Conservation (phyloP, 2,797 vertebrate genomes). For the Sebastes flavidus region DNA sequence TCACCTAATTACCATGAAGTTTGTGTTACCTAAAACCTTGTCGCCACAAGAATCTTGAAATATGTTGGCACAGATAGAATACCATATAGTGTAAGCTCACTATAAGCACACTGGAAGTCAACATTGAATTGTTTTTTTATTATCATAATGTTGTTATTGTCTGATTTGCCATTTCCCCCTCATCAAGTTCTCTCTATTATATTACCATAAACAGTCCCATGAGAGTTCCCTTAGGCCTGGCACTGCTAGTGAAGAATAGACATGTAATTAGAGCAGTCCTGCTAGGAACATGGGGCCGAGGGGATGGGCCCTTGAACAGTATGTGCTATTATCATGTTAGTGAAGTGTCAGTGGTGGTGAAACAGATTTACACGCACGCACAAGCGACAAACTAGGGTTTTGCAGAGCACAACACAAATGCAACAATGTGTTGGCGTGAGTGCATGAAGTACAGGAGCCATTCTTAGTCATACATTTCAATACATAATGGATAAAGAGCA, state of each 20-base stretch:
- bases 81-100: not conserved
- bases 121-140: not conserved
- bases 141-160: not conserved
- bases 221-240: not conserved
- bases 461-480: not conserved
- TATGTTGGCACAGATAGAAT: not conserved
- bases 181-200: too few species aligned
- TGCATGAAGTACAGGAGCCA: too few species aligned
- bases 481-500: too few species aligned
- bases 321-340: constrained; percentile 15
- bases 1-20: too few species aligned
- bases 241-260: constrained; percentile 24
- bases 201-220: not conserved
- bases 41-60: not conserved
- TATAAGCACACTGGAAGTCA: not conserved
- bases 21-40: not conserved
- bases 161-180: not conserved
- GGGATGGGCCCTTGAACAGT: not conserved
- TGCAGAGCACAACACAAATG: not conserved
- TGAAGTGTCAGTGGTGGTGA: not conserved
- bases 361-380: not conserved
- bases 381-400: not conserved
- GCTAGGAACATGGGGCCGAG: constrained; percentile 24
- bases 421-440: not conserved
- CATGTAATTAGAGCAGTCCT: constrained; percentile 55